Base-by-base conservation (phyloP, 2,888 invertebrate species). In the Eurytoma adleriae region DNA sequence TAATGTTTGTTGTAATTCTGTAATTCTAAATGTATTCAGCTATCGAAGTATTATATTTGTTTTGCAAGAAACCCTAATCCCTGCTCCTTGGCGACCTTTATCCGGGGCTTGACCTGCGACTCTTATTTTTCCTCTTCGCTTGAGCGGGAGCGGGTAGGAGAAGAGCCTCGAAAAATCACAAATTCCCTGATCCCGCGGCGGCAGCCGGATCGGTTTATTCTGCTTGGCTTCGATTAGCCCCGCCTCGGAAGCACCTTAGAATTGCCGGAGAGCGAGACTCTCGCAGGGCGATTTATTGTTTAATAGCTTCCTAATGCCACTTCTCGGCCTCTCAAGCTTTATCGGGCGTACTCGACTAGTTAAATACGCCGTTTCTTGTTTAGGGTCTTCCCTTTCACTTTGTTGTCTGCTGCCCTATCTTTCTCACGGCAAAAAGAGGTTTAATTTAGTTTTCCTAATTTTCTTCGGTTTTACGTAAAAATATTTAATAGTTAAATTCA, bases 81-180 rank as follows among this genome's bases (percentile, higher is more conserved):
- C n/a, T 13, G 12, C 40, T 40, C 40, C 30, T 3, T 4, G 30
- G 30, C 30, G 30, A 30, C 3, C 13, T 72, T 59, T 30, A 61
- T 59, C n/a, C 52, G n/a, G 13, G 59, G 16, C 2, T 40, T 40
- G 16, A 10, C 40, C 57, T 20, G 16, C 18, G 20, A 1, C 68
- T 27, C 54, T 68, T 68, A 68, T 68, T 68, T 68, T 27, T 68
- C 54, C 52, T 54, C 13, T 27, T 54, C 54, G 48, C 40, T n/a
- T 20, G 56, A 13, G n/a, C 24, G 52, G 14, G 16, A 7, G 30
- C 4, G 50, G 16, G 24, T 40, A 40, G 40, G 40, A 40, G 40
- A 40, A 40, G 40, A 40, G n/a, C 16, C 64, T 69, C 76, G 68
- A 70, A 48, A 78, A 82, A 82, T 83, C 80, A 82, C 20, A 81